Evolutionary conservation across 2,888 invertebrate species (phyloP).

Genomic region (Oligia latruncula): DNA sequence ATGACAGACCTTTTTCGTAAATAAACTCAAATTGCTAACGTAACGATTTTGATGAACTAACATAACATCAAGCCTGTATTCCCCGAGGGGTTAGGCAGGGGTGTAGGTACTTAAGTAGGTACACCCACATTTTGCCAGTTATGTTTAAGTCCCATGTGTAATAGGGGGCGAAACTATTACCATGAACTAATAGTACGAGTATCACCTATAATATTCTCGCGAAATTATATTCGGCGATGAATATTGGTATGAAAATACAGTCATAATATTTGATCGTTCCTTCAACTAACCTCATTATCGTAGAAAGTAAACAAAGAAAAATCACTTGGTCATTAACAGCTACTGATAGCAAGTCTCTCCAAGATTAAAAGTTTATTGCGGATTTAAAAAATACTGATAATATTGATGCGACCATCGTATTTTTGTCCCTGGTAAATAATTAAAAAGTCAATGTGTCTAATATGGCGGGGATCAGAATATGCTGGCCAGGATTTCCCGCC

Average conservation of each 20-base stretch:
- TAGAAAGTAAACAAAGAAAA: conserved; percentile 76
- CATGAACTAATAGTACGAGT: background rate
- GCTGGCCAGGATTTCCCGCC: conserved; percentile 65
- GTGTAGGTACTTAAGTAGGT: too few species aligned
- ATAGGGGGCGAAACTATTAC: background rate
- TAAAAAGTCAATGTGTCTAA: conserved; percentile 34
- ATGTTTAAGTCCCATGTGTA: background rate
- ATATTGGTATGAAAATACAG: background rate
- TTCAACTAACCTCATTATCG: conserved; percentile 64
- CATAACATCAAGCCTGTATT: background rate
- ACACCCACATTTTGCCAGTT: background rate
- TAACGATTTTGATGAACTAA: conserved; percentile 11
- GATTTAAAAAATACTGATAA: conserved; percentile 74
- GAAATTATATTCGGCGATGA: background rate
- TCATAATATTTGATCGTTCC: conserved; percentile 27
- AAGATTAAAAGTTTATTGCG: conserved; percentile 81
- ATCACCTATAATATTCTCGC: background rate
- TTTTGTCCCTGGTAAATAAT: conserved; percentile 56
- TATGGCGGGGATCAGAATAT: conserved; percentile 57
- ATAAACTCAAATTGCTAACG: conserved; percentile 14
- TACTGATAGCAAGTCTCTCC: conserved; percentile 75
- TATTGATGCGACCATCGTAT: conserved; percentile 63
- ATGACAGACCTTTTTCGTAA: conserved; percentile 27
- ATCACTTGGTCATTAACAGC: conserved; percentile 74
- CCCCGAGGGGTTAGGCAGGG: background rate